These are phyloP conservation scores for Halyomorpha halys DNA, from an alignment of 1,140 invertebrate genomes.

Conservation along the genomic window DNA sequence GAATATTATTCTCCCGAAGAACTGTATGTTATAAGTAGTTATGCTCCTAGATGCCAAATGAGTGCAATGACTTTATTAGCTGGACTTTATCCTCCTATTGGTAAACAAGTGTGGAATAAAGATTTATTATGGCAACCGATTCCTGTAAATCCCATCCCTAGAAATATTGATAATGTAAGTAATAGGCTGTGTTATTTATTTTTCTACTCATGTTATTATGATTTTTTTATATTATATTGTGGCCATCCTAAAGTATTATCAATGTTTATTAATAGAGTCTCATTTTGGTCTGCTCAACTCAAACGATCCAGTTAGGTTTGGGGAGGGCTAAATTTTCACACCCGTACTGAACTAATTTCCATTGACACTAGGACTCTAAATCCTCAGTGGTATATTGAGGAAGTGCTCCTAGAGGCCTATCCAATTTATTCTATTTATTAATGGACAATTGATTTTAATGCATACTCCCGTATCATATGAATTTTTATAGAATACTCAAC, in stretches of 20 bases:
- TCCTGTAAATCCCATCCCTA: conserved; percentile 65
- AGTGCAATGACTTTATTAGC: conserved; percentile 72
- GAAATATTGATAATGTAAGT: conserved; percentile 54
- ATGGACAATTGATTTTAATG: too few species aligned
- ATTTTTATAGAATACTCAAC: too few species aligned
- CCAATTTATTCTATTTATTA: too few species aligned
- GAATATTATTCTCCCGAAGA: conserved; percentile 49
- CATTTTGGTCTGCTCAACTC: too few species aligned
- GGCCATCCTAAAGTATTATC: background rate
- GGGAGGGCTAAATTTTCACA: too few species aligned
- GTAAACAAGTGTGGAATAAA: conserved; percentile 57
- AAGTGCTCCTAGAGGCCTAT: too few species aligned
- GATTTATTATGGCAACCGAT: conserved; percentile 76
- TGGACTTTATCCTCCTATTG: conserved; percentile 65
- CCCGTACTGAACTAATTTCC: too few species aligned
- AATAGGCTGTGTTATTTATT: background rate
- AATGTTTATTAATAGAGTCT: background rate
- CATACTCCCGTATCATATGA: too few species aligned
- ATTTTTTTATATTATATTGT: background rate
- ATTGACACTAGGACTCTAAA: too few species aligned
- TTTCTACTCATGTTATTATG: background rate
- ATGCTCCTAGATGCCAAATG: conserved; percentile 72
- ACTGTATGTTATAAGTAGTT: conserved; percentile 64
- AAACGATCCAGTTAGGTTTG: too few species aligned
- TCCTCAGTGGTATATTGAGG: too few species aligned